Base-by-base conservation (phyloP, 2,888 invertebrate genomes). In the Temnothorax unifasciatus region DNA sequence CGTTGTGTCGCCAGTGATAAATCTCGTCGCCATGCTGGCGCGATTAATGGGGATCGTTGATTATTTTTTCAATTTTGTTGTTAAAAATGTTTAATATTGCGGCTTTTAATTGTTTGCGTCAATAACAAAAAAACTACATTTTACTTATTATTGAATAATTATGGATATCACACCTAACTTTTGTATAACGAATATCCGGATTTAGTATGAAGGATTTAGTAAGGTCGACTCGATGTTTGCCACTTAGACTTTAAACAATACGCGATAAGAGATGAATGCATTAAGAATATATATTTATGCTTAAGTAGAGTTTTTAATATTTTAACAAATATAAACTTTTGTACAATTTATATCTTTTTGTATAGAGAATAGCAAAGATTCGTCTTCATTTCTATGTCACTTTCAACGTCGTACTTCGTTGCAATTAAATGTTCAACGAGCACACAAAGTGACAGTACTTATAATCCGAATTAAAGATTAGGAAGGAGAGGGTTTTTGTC, bases 11-110 rank as follows among this genome's bases (percentile, higher is more conserved):
- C n/a, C 73, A 9, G 4, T 41, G 76, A 88, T 86, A 81, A 88
- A 88, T 88, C 76, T 76, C 34, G 54, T 76, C 38, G 66, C 34
- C 73, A 47, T 29, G 3, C 15, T 50, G 11, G n/a, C 34, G 38
- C 77, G 59, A 88, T 82, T 66, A 84, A 87, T 74, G 83, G 63
- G 83, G 63, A 1, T 44, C 41, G 69, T 79, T 82, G 69, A 88
- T 83, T 59, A 75, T 83, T 61, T 54, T 83, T 61, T 54, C 54
- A n/a, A 83, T 68, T 57, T 68, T 57, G 34, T 52, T 21, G 21
- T 38, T 38, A 61, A 63, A 63, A 63, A 47, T 25, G 0, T 25
- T 29, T 18, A 44, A 18, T 75, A 34, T 47, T 47, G 29, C 29
- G 29, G 3, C 9, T 15, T 41, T n/a, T 9, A 38, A 3, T 4